These are phyloP conservation scores for Crotophaga sulcirostris DNA, from an alignment of 2,113 vertebrate genomes.

Conservation along the genomic window DNA sequence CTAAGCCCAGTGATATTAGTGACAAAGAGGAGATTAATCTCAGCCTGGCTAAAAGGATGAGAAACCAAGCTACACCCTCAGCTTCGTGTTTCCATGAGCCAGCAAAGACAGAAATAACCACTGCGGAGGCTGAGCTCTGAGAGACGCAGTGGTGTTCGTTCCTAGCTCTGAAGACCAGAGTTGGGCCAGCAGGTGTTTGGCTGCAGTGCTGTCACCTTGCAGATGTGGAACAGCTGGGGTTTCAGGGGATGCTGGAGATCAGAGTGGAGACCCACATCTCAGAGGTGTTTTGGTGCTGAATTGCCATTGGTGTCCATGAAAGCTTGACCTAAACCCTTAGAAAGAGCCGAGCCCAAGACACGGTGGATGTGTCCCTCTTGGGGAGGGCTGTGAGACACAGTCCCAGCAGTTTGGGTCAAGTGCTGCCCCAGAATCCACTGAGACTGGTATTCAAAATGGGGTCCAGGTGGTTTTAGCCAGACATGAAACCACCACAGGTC, in stretches of 20 bases:
- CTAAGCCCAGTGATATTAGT: slow-evolving; percentile 26
- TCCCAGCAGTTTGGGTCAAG: background rate
- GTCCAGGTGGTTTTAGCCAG: background rate
- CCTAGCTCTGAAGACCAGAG: background rate
- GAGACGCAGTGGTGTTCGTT: background rate
- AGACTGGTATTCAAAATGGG: background rate
- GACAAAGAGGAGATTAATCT: slow-evolving; percentile 34
- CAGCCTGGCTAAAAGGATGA: slow-evolving; percentile 49
- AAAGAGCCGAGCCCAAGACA: background rate
- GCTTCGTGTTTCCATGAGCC: slow-evolving; percentile 44
- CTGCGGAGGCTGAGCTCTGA: background rate
- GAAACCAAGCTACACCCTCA: slow-evolving; percentile 34
- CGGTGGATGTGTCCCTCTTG: accelerated
- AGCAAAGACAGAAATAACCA: slow-evolving; percentile 50
- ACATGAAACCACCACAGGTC: background rate
- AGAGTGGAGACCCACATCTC: background rate
- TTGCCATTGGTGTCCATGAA: accelerated
- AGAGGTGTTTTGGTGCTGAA: background rate
- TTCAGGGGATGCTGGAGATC: background rate
- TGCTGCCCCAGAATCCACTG: background rate
- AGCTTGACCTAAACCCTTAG: background rate
- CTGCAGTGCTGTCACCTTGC: background rate
- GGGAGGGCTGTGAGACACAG: background rate
- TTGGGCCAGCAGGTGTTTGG: background rate
- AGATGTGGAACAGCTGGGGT: background rate